A percentile compares a stretch with the other conserved stretches of the same genome.
Evolutionary conservation across 2,113 vertebrate species (phyloP).

Genomic region (Neolamprologus variostigma): DNA sequence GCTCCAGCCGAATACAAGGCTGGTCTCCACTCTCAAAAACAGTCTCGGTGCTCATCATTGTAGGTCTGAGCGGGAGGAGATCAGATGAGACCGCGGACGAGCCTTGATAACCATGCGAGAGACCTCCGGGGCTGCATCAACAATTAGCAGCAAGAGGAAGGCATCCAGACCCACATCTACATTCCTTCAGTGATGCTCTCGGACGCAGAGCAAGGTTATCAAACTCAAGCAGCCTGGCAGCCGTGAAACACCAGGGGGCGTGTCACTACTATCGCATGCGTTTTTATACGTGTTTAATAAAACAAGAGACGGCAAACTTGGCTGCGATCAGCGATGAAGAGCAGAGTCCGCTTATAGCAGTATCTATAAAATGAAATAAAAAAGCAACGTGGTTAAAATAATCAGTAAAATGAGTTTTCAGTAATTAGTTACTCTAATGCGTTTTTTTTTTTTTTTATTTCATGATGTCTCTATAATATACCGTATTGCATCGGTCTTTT

Average conservation of each 20-base stretch:
- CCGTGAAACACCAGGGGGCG: conserved; percentile 64
- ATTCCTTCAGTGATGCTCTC: conserved; percentile 59
- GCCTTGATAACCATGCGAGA: conserved; percentile 40
- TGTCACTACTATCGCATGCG: conserved; percentile 32
- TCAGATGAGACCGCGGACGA: background rate
- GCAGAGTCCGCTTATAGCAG: background rate
- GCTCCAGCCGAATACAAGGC: conserved; percentile 61
- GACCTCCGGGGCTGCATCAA: conserved; percentile 26
- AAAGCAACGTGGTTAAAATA: background rate
- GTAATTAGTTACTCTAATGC: background rate
- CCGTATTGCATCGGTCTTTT: background rate
- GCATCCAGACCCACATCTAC: conserved; percentile 19
- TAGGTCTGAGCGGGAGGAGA: conserved; percentile 36
- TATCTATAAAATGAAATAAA: background rate
- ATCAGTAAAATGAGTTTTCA: background rate
- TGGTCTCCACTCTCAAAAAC: conserved; percentile 49
- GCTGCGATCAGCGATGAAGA: background rate
- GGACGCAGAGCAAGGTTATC: conserved; percentile 57
- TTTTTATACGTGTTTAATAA: background rate
- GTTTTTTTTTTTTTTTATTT: background rate
- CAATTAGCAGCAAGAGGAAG: conserved; percentile 28
- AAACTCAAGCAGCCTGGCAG: conserved; percentile 37
- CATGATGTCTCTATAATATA: background rate
- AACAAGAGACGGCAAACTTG: background rate
- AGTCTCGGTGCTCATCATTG: conserved; percentile 60